These are phyloP conservation scores for Epizoanthus stellaris DNA, from an alignment of 92 coral and sea anemone genomes.

Conservation along the genomic window DNA sequence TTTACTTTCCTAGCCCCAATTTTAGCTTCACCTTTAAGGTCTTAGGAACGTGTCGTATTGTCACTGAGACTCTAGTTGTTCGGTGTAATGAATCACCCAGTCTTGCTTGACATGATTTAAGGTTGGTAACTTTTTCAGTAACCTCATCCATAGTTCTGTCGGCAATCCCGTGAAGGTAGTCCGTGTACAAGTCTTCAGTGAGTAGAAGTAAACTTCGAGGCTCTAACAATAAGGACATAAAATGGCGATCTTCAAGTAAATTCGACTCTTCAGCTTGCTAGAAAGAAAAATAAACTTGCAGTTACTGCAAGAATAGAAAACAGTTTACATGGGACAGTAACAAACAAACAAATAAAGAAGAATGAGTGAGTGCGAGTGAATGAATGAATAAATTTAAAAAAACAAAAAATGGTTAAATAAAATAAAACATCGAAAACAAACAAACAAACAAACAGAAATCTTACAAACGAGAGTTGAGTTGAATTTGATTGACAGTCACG, in stretches of 20 bases:
- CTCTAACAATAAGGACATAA: constrained; percentile 86
- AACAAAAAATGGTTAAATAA: too few species aligned
- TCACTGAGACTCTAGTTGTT: constrained; percentile 81
- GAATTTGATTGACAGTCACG: too few species aligned
- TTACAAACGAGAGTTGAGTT: too few species aligned
- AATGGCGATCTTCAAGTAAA: constrained; percentile 69
- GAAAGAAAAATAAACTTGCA: background rate
- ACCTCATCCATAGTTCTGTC: constrained; percentile 70
- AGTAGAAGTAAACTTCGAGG: constrained; percentile 88
- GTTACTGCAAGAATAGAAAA: background rate
- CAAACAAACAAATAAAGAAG: background rate
- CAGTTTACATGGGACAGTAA: too few species aligned
- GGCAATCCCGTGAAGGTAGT: constrained; percentile 88
- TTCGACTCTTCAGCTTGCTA: constrained; percentile 15
- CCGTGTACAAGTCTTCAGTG: constrained; percentile 84
- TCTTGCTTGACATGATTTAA: constrained; percentile 61
- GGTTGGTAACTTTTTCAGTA: constrained; percentile 60
- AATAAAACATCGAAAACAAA: too few species aligned
- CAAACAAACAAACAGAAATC: too few species aligned
- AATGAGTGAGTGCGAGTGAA: too few species aligned
- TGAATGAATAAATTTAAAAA: background rate
- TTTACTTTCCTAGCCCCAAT: constrained; percentile 47
- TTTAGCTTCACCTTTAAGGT: constrained; percentile 81
- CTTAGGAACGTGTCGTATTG: constrained; percentile 97
- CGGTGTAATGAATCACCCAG: constrained; percentile 72